phyloP scores from a whole-genome alignment of 1,140 invertebrate species.

The Ladona fulva region DNA sequence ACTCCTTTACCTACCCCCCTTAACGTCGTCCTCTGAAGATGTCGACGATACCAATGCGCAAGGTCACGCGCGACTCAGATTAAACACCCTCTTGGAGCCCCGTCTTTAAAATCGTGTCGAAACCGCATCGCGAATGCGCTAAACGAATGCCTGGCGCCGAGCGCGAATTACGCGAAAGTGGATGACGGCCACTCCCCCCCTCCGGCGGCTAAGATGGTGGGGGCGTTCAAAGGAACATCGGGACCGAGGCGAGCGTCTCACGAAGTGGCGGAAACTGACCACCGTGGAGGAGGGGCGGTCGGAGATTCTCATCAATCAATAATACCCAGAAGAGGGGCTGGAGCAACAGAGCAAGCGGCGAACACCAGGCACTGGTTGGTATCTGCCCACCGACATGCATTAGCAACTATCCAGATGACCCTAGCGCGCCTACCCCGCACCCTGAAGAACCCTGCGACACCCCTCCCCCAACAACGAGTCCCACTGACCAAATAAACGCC shows the following conservation, averaged over 20 bases:
- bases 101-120: too few species aligned
- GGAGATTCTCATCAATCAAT: not conserved
- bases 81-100: too few species aligned
- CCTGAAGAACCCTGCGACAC: too few species aligned
- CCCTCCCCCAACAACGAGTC: too few species aligned
- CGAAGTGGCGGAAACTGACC: not conserved
- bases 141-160: not conserved
- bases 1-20: too few species aligned
- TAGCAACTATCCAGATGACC: too few species aligned
- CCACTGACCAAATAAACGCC: not conserved
- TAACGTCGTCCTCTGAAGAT: too few species aligned
- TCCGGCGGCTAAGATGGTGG: not conserved
- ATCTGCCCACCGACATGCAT: not conserved
- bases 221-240: not conserved
- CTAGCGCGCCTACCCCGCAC: too few species aligned
- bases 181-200: not conserved
- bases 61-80: too few species aligned
- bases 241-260: too few species aligned
- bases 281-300: not conserved
- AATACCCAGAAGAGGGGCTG: not conserved
- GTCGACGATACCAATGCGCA: too few species aligned
- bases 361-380: not conserved
- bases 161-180: not conserved
- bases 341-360: not conserved
- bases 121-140: too few species aligned